Evolutionary conservation across 2,888 invertebrate species (phyloP), one percentile per base, ranked within the genome.

Genomic region (Cyclophora albipunctata): DNA sequence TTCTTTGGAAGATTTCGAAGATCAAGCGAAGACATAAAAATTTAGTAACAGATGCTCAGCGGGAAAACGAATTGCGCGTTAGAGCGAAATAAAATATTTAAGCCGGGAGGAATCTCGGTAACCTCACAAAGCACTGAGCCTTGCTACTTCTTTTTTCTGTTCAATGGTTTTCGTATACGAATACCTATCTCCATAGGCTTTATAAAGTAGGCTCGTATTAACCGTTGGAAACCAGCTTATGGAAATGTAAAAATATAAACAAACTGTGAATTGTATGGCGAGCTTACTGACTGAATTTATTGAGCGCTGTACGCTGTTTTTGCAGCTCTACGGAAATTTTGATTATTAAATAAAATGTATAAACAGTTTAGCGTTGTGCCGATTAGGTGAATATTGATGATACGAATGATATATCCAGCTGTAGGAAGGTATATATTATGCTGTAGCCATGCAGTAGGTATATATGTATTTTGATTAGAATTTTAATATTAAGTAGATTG

Each of bases 11-110:
- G 45, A 47, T 50, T 47, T 47, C 46, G 44, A 50, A 45, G 48
- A 49, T 53, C 47, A 45, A 49, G 42, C 46, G 52, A 44, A 33
- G 33, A 43, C 20, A 43, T 43, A 43, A 43, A 43, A 43, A 43
- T 47, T 47, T 52, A 34, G 53, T 47, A 64, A 64, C 66, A 67
- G 59, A 58, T 54, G 60, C 60, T 55, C 55, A 46, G 52, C 48
- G 50, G 55, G 66, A 63, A 58, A 62, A 64, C 62, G 66, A 70
- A 73, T 74, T 77, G 72, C 69, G 74, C 69, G 74, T 75, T 73
- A 78, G 63, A 73, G 67, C 57, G 62, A 69, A 73, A 74, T 81
- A 71, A 78, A 81, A 78, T 82, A 81, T 81, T 80, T 74, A 81
- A 69, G 62, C 56, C 62, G 67, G 59, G 59, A 60, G 60, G 70